Evolutionary conservation across 1,140 invertebrate genomes (phyloP).

Genomic region (Drosophila mayri): DNA sequence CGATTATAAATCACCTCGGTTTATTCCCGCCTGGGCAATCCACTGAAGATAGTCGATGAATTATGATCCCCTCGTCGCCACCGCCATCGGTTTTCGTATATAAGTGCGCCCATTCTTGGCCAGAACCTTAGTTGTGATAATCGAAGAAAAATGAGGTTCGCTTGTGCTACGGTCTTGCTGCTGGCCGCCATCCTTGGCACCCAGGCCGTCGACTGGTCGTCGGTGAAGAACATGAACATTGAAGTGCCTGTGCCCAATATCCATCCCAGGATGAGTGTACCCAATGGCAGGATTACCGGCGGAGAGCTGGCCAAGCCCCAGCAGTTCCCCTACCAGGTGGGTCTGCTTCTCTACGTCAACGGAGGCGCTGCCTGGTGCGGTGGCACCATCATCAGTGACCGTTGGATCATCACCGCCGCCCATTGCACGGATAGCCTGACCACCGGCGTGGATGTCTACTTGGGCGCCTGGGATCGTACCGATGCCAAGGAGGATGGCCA

Average conservation of each 20-base stretch:
- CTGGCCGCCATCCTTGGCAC: conserved; percentile 31
- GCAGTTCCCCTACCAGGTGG: conserved; percentile 86
- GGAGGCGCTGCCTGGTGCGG: conserved; percentile 86
- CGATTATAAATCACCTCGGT: conserved; percentile 34
- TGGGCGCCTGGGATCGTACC: conserved; percentile 67
- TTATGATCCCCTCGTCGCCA: conserved; percentile 13
- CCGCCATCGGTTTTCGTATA: conserved; percentile 10
- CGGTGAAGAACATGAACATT: conserved; percentile 48
- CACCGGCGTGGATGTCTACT: conserved; percentile 71
- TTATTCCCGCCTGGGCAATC: conserved; percentile 23
- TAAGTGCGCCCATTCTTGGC: conserved; percentile 24
- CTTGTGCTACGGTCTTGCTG: conserved; percentile 31
- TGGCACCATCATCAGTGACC: conserved; percentile 86
- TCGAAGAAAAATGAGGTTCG: conserved; percentile 46
- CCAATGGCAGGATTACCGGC: conserved; percentile 65
- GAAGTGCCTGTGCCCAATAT: conserved; percentile 20
- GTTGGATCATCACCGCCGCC: conserved; percentile 87
- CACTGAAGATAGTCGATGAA: conserved; percentile 40
- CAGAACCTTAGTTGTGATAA: conserved; percentile 24
- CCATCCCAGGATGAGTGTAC: neutral
- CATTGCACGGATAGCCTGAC: conserved; percentile 86
- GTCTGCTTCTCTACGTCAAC: conserved; percentile 76
- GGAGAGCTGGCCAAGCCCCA: conserved; percentile 74
- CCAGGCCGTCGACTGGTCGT: conserved; percentile 46
- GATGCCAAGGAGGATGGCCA: conserved; percentile 57